Evolutionary conservation across 2,113 vertebrate genomes (phyloP).

Genomic region (Arothron firmamentum): DNA sequence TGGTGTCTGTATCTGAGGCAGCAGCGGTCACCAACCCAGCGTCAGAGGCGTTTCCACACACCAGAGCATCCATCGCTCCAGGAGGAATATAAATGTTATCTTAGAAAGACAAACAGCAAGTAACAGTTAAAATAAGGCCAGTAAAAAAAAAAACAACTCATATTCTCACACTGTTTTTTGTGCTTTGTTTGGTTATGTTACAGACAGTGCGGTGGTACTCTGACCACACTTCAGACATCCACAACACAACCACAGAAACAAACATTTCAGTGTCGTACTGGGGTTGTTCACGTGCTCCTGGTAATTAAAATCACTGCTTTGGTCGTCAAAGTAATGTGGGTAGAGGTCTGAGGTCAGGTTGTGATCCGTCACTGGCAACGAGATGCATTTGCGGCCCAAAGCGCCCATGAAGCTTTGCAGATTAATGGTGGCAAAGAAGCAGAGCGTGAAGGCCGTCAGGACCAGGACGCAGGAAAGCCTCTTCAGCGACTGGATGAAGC

Average conservation of each 20-base stretch:
- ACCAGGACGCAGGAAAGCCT: slow-evolving; percentile 84
- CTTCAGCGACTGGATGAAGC: slow-evolving; percentile 85
- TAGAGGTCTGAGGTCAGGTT: background rate
- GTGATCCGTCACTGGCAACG: slow-evolving; percentile 45
- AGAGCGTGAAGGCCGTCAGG: slow-evolving; percentile 84
- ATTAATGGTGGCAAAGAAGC: slow-evolving; percentile 81
- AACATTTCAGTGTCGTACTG: background rate
- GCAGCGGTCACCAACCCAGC: slow-evolving; percentile 72
- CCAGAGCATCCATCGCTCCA: slow-evolving; percentile 68
- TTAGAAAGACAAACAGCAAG: slow-evolving; percentile 44
- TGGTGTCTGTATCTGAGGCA: background rate
- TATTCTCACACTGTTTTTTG: background rate
- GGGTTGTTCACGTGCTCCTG: slow-evolving; percentile 1
- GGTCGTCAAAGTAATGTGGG: background rate
- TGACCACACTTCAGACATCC: too few relatives aligned
- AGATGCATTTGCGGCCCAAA: slow-evolving; percentile 81
- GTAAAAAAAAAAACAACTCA: too few relatives aligned
- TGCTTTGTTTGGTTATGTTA: too few relatives aligned
- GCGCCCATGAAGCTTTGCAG: slow-evolving; percentile 88
- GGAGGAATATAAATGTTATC: slow-evolving; percentile 78
- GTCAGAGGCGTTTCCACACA: slow-evolving; percentile 87
- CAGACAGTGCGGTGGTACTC: background rate
- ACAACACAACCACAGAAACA: too few relatives aligned
- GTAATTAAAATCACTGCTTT: slow-evolving; percentile 64
- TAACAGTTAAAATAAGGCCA: too few relatives aligned